These are phyloP conservation scores for Drosophila mauritiana DNA, from an alignment of 1,140 invertebrate genomes.

Conservation along the genomic window DNA sequence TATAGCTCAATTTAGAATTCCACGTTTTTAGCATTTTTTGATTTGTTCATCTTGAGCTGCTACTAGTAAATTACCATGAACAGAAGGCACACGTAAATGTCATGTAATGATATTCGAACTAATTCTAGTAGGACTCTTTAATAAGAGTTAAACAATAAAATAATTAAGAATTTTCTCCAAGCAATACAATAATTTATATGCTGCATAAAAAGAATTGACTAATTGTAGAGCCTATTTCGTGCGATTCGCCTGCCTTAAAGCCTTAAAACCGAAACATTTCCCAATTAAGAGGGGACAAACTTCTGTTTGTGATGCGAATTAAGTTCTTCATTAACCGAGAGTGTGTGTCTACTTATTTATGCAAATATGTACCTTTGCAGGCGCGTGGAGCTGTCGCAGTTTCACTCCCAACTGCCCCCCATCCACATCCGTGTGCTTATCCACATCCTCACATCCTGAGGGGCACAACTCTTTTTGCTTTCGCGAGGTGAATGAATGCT, in stretches of 20 bases:
- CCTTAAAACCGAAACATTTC: slow-evolving; percentile 12
- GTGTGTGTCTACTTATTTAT: slow-evolving; percentile 17
- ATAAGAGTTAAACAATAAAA: too few relatives aligned
- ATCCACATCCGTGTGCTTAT: not conserved
- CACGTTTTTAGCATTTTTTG: too few relatives aligned
- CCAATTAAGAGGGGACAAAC: slow-evolving; percentile 16
- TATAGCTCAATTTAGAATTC: too few relatives aligned
- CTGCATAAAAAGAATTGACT: too few relatives aligned
- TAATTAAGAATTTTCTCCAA: too few relatives aligned
- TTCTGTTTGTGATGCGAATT: slow-evolving; percentile 26
- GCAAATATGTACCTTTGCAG: slow-evolving; percentile 15
- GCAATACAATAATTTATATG: too few relatives aligned
- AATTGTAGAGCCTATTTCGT: not conserved
- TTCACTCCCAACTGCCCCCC: not conserved
- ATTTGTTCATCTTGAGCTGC: too few relatives aligned
- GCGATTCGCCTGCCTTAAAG: slow-evolving; percentile 2
- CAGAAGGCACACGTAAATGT: too few relatives aligned
- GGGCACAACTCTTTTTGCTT: not conserved
- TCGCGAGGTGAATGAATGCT: slow-evolving; percentile 1
- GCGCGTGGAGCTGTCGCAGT: not conserved
- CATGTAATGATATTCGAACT: too few relatives aligned
- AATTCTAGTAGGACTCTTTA: too few relatives aligned
- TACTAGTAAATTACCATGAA: too few relatives aligned
- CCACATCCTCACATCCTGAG: not conserved
- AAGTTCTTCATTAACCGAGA: slow-evolving; percentile 25